Base-by-base conservation (phyloP, 2,888 invertebrate genomes). In the Oxyteleia sp. region DNA sequence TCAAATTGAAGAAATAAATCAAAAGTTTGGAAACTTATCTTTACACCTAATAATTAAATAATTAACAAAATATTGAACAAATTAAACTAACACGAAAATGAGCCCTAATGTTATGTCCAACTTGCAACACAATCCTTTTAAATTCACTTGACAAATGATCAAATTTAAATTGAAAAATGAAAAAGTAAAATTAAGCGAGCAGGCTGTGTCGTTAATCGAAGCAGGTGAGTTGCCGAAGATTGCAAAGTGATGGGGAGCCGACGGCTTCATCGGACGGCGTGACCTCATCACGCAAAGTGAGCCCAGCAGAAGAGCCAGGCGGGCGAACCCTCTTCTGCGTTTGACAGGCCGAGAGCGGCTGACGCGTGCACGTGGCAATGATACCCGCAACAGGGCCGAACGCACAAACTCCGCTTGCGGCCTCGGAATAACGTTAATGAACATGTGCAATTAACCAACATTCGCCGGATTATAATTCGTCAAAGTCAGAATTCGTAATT, bases 351-450 rank as follows among this genome's bases (percentile, higher is more conserved):
- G 16, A 41, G 53, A 41, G 51, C 38, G 61, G 16, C 63, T 75
- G 79, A 69, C 83, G 69, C 53, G 51, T 75, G 79, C 79, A 74
- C 79, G 71, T 72, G 83, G 79, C 79, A 79, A 69, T 80, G 83
- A 79, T 83, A 79, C 29, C 74, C 63, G 57, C 64, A 71, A 41
- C 74, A 15, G 45, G 47, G 55, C 18, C 76, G 23, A 71, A 83
- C 63, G 35, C 66, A 78, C 35, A 26, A 18, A 61, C 76, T 75
- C 18, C 49, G 78, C 72, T 68, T 47, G 66, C 66, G 75, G 71
- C 59, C 35, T 72, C 76, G 59, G 53, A 66, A 66, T 49, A 78
- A 76, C 71, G 61, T 78, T 75, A 76, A 82, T 69, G 75, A 76
- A 76, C 71, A 82, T 66, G 64, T 71, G 66, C 76, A 71, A 75